Conservation (phyloP, 2,888 invertebrate genomes). For the Diploptera punctata region DNA sequence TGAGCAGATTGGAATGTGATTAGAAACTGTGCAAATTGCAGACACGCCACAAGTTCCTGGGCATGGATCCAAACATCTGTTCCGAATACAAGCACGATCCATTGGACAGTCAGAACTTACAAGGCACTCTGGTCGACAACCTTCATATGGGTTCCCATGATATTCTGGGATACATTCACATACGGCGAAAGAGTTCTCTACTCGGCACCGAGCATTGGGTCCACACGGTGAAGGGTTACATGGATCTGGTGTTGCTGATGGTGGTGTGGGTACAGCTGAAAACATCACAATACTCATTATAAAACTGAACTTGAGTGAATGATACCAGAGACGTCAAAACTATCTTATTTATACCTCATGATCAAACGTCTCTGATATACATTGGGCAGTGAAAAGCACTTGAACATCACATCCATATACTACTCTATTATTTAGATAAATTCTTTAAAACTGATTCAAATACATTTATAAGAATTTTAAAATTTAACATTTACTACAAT, state of each 20-base stretch:
- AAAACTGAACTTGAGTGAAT: not conserved
- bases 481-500: no score
- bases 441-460: no score
- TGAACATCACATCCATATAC: no score
- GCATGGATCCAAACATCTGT: conserved; percentile 50
- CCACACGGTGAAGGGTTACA: conserved; percentile 70
- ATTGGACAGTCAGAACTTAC: conserved; percentile 50
- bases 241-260: conserved; percentile 39
- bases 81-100: conserved; percentile 49
- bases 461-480: no score
- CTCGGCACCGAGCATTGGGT: conserved; percentile 60
- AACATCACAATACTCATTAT: conserved; percentile 8
- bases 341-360: no score
- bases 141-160: conserved; percentile 52
- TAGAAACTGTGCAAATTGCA: conserved; percentile 44
- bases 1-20: conserved; percentile 48
- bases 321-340: not conserved
- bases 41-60: conserved; percentile 47
- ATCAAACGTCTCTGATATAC: no score
- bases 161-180: conserved; percentile 59
- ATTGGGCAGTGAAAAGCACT: no score
- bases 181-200: conserved; percentile 49
- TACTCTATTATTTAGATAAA: no score
- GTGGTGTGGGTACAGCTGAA: conserved; percentile 32
- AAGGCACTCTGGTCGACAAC: conserved; percentile 68